Evolutionary conservation across 2,797 vertebrate species (phyloP).

Genomic region (Diglossa cyanea): DNA sequence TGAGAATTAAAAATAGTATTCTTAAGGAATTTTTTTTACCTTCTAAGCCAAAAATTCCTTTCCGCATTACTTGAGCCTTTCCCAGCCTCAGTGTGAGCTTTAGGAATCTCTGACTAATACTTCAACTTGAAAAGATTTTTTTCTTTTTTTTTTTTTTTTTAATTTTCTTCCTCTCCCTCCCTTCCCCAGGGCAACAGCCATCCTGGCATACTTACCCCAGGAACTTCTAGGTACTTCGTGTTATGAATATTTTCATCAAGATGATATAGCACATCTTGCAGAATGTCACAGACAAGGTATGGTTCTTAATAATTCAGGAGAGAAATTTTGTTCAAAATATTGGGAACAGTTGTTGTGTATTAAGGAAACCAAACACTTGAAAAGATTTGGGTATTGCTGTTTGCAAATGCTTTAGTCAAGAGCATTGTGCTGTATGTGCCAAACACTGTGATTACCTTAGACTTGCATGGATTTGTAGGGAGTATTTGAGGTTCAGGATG

Average conservation of each 20-base stretch:
- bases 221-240: conserved; percentile 97
- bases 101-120: neutral
- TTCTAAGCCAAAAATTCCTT: neutral
- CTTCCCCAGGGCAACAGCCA: conserved; percentile 87
- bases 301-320: neutral
- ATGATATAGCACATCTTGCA: conserved; percentile 94
- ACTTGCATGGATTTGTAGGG: neutral
- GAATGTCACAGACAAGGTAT: conserved; percentile 97
- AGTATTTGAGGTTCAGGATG: neutral
- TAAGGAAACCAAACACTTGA: neutral
- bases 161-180: neutral
- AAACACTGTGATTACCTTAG: neutral
- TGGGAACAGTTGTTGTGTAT: neutral
- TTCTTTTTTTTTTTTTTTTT: neutral
- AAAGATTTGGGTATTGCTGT: neutral
- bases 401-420: neutral
- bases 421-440: neutral
- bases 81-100: neutral
- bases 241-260: conserved; percentile 99
- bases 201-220: conserved; percentile 95
- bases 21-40: neutral
- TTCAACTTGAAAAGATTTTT: neutral
- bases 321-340: neutral
- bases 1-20: neutral
- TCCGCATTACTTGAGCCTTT: neutral